These are phyloP conservation scores for Brachyalestes nurse DNA, from an alignment of 2,797 vertebrate genomes.

Conservation along the genomic window DNA sequence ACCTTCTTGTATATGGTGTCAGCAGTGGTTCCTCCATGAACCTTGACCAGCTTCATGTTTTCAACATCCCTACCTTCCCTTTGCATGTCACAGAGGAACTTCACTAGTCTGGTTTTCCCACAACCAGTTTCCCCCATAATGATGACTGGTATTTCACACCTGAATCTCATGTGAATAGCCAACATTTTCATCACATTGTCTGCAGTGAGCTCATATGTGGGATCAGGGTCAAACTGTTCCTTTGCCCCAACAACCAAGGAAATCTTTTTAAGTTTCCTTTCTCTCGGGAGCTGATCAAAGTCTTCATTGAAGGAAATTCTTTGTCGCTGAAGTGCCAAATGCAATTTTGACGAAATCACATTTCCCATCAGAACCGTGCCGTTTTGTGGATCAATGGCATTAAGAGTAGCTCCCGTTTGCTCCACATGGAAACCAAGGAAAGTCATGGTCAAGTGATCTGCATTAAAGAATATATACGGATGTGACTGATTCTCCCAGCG, in stretches of 20 bases:
- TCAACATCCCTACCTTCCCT: conserved; percentile 65
- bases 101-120: conserved; percentile 81
- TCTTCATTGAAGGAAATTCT: conserved; percentile 76
- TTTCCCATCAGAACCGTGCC: conserved; percentile 64
- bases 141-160: conserved; percentile 82
- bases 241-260: conserved; percentile 76
- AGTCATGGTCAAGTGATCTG: conserved; percentile 78
- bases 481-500: conserved; percentile 81
- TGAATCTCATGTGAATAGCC: conserved; percentile 83
- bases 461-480: conserved; percentile 84
- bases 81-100: conserved; percentile 80
- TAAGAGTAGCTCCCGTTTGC: conserved; percentile 40
- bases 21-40: conserved; percentile 82
- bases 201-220: conserved; percentile 80
- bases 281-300: conserved; percentile 73
- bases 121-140: conserved; percentile 86
- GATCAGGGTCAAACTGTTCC: conserved; percentile 76
- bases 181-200: conserved; percentile 87
- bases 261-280: conserved; percentile 75
- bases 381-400: conserved; percentile 73
- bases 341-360: conserved; percentile 75
- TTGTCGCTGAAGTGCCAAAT: conserved; percentile 70
- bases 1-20: conserved; percentile 79
- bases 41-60: conserved; percentile 82
- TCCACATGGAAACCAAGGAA: conserved; percentile 81